phyloP scores from a whole-genome alignment of 2,888 invertebrate species.

The Galeopsomyia nigrocyanea region DNA sequence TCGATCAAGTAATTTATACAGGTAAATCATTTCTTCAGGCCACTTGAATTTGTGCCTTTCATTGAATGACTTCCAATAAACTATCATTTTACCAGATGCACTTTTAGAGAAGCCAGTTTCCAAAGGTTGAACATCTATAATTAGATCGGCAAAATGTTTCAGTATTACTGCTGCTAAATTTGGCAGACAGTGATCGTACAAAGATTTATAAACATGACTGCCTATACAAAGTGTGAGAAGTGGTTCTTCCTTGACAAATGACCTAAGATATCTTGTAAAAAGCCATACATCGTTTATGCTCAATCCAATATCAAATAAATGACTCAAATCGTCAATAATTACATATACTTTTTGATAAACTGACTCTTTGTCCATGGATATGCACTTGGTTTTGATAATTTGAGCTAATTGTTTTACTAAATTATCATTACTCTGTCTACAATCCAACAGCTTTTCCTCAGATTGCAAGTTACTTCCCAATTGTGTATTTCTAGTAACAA shows the following conservation, averaged over 20 bases:
- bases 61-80: conserved; percentile 67
- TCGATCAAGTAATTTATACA: conserved; percentile 81
- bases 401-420: conserved; percentile 68
- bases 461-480: conserved; percentile 65
- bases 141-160: conserved; percentile 75
- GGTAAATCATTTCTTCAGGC: conserved; percentile 67
- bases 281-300: conserved; percentile 71
- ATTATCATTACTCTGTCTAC: conserved; percentile 59
- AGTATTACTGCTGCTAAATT: conserved; percentile 74
- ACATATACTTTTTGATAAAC: conserved; percentile 70
- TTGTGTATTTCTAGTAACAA: conserved; percentile 57
- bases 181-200: conserved; percentile 69
- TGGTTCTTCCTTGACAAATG: conserved; percentile 55
- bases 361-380: conserved; percentile 64
- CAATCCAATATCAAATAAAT: conserved; percentile 77
- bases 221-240: conserved; percentile 58
- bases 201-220: conserved; percentile 66
- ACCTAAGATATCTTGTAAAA: conserved; percentile 55
- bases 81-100: conserved; percentile 78
- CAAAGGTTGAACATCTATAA: conserved; percentile 76
- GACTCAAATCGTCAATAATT: conserved; percentile 81
- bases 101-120: conserved; percentile 81
- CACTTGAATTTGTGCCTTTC: conserved; percentile 58
- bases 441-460: conserved; percentile 60
- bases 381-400: conserved; percentile 68